phyloP scores from a whole-genome alignment of 2,797 vertebrate genomes.

The Falco concolor region DNA sequence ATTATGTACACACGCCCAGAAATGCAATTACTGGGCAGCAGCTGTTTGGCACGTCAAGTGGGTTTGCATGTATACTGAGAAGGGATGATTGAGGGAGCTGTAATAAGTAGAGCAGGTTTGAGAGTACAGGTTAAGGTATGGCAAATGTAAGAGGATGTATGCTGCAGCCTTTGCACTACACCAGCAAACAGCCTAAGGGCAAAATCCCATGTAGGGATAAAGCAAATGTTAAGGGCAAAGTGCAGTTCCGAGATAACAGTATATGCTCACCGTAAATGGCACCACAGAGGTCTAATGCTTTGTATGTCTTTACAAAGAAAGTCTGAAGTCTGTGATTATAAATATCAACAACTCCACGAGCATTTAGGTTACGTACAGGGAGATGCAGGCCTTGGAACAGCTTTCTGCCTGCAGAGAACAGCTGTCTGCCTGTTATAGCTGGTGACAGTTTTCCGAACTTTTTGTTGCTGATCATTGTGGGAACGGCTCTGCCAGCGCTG shows the following conservation, averaged over 20 bases:
- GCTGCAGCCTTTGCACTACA: background rate
- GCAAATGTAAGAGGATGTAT: background rate
- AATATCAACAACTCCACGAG: background rate
- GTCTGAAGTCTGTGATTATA: background rate
- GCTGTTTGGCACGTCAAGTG: background rate
- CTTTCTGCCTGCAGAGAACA: background rate
- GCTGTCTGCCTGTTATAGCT: background rate
- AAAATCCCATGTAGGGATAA: background rate
- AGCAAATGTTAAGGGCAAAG: slow-evolving; percentile 12
- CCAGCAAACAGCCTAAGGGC: background rate
- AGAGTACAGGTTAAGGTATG: background rate
- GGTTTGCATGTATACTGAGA: background rate
- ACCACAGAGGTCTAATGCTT: background rate
- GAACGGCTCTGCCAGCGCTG: background rate
- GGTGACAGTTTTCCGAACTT: background rate
- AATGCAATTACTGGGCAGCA: background rate
- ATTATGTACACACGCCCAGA: background rate
- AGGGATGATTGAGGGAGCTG: background rate
- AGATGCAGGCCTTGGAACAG: background rate
- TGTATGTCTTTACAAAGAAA: background rate
- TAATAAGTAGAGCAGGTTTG: background rate
- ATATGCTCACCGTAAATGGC: background rate
- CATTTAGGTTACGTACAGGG: background rate
- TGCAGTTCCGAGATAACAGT: background rate
- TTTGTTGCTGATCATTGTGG: background rate